Evolutionary conservation across 2,797 vertebrate species (phyloP).

Genomic region (Argya squamiceps): DNA sequence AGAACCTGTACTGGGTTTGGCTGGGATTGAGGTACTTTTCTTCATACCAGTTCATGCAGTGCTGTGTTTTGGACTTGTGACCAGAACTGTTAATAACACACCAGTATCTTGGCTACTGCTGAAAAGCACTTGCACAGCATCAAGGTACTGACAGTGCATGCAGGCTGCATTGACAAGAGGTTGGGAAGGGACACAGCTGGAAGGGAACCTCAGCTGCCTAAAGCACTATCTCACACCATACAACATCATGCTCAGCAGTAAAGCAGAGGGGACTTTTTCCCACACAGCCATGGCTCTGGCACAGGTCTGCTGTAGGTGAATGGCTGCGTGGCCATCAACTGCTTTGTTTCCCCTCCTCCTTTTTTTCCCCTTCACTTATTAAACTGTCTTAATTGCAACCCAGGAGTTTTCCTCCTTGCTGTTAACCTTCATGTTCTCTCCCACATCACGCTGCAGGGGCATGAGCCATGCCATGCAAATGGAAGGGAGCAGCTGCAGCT

Average conservation of each 20-base stretch:
- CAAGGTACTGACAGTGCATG: background rate
- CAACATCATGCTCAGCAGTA: background rate
- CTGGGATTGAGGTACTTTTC: background rate
- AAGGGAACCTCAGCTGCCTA: background rate
- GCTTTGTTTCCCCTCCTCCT: background rate
- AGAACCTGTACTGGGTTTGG: background rate
- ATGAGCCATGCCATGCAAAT: rapidly evolving
- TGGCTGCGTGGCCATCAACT: background rate
- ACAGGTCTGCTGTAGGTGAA: background rate
- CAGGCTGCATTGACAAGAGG: background rate
- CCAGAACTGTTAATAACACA: background rate
- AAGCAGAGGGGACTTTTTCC: background rate
- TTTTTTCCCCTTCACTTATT: background rate
- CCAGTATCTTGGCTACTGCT: background rate
- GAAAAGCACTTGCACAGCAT: background rate
- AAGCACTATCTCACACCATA: background rate
- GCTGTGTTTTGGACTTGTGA: background rate
- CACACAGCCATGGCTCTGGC: background rate
- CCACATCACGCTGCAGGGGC: background rate
- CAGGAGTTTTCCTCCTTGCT: background rate
- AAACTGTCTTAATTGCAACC: background rate
- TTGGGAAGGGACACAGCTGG: background rate
- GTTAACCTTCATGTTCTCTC: background rate
- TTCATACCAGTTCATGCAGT: rapidly evolving
- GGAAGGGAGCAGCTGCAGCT: background rate